These are phyloP conservation scores for Aelia acuminata DNA, from an alignment of 2,888 invertebrate species.

Conservation along the genomic window DNA sequence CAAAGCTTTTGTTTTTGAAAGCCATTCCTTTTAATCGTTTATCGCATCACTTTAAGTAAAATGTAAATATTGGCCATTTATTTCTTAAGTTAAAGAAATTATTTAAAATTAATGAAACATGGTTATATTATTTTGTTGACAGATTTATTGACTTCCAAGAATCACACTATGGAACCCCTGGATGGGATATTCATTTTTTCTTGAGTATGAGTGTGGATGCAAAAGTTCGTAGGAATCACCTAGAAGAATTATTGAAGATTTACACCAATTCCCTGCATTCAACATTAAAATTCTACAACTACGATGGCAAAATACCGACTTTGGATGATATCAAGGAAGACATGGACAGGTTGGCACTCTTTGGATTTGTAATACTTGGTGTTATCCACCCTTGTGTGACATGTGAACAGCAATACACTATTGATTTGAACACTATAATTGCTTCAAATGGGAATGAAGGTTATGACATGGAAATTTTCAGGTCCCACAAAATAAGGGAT, in stretches of 20 bases:
- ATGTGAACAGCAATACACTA: neutral
- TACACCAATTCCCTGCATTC: neutral
- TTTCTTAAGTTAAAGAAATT: neutral
- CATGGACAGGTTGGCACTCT: conserved; percentile 44
- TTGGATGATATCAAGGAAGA: conserved; percentile 53
- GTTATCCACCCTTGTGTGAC: conserved; percentile 1
- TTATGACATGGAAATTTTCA: conserved; percentile 37
- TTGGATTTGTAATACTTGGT: conserved; percentile 41
- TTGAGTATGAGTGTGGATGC: conserved; percentile 17
- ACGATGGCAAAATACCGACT: conserved; percentile 29
- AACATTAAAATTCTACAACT: conserved; percentile 8
- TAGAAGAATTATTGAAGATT: neutral
- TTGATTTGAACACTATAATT: neutral
- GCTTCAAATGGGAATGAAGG: conserved; percentile 5
- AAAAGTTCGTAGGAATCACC: neutral
- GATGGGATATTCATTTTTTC: conserved; percentile 47
- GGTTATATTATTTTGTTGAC: neutral
- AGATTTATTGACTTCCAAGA: conserved; percentile 59
- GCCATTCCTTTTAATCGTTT: too few species aligned
- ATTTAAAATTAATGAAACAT: neutral
- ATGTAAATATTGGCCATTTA: neutral
- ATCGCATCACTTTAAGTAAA: neutral
- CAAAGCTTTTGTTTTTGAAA: too few species aligned
- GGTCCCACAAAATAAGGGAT: conserved; percentile 6
- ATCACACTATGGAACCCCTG: conserved; percentile 44